Base-by-base conservation (phyloP, 2,888 invertebrate genomes). In the Pycnomerus fuliginosus region DNA sequence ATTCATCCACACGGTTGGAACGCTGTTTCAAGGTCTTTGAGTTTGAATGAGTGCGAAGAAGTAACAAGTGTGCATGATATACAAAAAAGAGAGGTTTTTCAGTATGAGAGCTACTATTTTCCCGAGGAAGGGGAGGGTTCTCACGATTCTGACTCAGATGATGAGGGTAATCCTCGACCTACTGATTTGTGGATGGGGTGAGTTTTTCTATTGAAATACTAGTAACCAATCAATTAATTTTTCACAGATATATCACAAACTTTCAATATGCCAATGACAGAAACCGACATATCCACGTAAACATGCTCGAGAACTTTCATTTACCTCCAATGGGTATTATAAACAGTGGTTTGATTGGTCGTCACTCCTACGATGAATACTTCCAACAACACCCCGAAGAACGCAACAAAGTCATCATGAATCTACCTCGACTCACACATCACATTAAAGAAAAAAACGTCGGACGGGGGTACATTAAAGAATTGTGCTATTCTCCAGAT, bases 1-100 rank as follows among this genome's bases (percentile, higher is more conserved):
- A 83, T 92, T 48, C 93, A 93, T 70, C 93, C 93, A 0, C 85
- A 90, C 67, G 90, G 93, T 11, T 92, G 91, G 87, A 89, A 88
- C 67, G 88, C 89, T 11, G 74, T 93, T 20, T 90, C 91, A 41
- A 80, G 95, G 52, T 94, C 93, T 72, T 87, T 92, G 39, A 90
- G 88, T 62, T 83, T 82, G 48, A 85, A 88, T 58, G 92, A 94
- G 67, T 81, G 80, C 62, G 87, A 90, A 23, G 95, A 95, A 81
- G 5, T 20, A 23, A 25, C 25, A 8, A 90, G 92, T 66, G 84
- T 96, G 37, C 95, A 96, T 73, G 93, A 95, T 68, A 91, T 96
- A 52, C 92, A 93, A 73, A 83, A 85, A 27, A 71, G 69, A 39
- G 76, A 76, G 3, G 5, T 27, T 7, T 65, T 71, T 8, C 75